A percentile compares a stretch with the other conserved stretches of the same genome.
Conservation (phyloP, 2,113 vertebrate species). For the Oplegnathus fasciatus region DNA sequence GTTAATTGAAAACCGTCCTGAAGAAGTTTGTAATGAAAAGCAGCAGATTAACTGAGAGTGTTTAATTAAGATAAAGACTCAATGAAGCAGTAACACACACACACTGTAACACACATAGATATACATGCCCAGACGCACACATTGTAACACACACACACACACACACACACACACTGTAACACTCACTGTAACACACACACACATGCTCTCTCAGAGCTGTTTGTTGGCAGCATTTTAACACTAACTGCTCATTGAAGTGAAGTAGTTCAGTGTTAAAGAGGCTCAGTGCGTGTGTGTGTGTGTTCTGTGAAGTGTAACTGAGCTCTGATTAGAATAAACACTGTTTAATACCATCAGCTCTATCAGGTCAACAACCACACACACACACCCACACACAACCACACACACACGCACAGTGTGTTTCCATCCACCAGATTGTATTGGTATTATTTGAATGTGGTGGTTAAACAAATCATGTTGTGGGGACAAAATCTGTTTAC, state of each 20-base stretch:
- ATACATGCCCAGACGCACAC: too few species aligned
- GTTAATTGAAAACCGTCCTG: conserved; percentile 66
- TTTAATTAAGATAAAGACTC: conserved; percentile 79
- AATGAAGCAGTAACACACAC: conserved; percentile 53
- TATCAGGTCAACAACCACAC: conserved; percentile 1
- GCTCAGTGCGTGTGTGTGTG: conserved; percentile 4
- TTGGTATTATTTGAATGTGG: too few species aligned
- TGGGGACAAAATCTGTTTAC: too few species aligned
- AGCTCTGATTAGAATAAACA: conserved; percentile 56
- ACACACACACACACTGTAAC: conserved; percentile 10
- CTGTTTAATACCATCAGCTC: conserved; percentile 25
- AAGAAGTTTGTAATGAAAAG: conserved; percentile 69
- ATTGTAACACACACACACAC: conserved; percentile 20
- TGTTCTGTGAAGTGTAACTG: conserved; percentile 44
- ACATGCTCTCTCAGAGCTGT: background rate
- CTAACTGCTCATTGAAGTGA: conserved; percentile 43
- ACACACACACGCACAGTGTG: too few species aligned
- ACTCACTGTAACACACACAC: background rate
- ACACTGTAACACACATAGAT: background rate
- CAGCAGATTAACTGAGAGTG: conserved; percentile 72
- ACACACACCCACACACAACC: conserved; percentile 1
- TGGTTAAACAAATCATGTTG: too few species aligned
- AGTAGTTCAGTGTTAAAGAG: conserved; percentile 38
- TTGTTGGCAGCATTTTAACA: conserved; percentile 24
- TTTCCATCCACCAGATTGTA: too few species aligned